Evolutionary conservation across 1,140 invertebrate species (phyloP).

Genomic region (Pachypeltis micranthus): DNA sequence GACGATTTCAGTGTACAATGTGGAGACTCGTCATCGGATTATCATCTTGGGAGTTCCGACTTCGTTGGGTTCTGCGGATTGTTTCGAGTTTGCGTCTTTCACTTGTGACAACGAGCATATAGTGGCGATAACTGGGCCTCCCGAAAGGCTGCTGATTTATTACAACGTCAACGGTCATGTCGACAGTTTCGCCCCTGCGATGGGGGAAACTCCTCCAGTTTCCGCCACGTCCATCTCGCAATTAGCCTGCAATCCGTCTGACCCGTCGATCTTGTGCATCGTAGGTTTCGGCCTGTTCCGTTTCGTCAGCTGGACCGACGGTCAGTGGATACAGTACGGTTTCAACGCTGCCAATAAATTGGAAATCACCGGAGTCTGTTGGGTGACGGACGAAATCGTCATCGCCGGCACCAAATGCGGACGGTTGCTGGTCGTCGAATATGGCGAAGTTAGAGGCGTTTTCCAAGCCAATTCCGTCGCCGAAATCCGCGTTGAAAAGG

Average conservation of each 20-base stretch:
- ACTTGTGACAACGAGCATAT: slow-evolving; percentile 66
- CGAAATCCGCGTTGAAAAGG: slow-evolving; percentile 16
- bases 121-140: slow-evolving; percentile 60
- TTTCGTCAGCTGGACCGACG: slow-evolving; percentile 66
- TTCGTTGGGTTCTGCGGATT: slow-evolving; percentile 35
- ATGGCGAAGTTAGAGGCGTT: slow-evolving; percentile 58
- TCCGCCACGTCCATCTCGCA: not conserved
- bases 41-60: slow-evolving; percentile 47
- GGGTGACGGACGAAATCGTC: slow-evolving; percentile 60
- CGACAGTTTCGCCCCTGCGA: not conserved
- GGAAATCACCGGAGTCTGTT: slow-evolving; percentile 52
- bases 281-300: slow-evolving; percentile 60
- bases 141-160: slow-evolving; percentile 66
- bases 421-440: slow-evolving; percentile 60
- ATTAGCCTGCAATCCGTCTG: slow-evolving; percentile 48
- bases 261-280: slow-evolving; percentile 58
- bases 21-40: slow-evolving; percentile 45
- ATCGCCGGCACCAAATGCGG: slow-evolving; percentile 63
- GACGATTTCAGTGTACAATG: slow-evolving; percentile 52
- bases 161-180: slow-evolving; percentile 41
- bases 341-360: slow-evolving; percentile 69
- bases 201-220: not conserved
- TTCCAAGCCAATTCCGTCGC: slow-evolving; percentile 42
- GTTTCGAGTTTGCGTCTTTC: slow-evolving; percentile 61
- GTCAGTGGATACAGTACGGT: slow-evolving; percentile 65